A percentile compares a stretch with the other conserved stretches of the same genome.
These are phyloP conservation scores for Diplodus puntazzo DNA, from an alignment of 2,797 vertebrate species.

Conservation along the genomic window DNA sequence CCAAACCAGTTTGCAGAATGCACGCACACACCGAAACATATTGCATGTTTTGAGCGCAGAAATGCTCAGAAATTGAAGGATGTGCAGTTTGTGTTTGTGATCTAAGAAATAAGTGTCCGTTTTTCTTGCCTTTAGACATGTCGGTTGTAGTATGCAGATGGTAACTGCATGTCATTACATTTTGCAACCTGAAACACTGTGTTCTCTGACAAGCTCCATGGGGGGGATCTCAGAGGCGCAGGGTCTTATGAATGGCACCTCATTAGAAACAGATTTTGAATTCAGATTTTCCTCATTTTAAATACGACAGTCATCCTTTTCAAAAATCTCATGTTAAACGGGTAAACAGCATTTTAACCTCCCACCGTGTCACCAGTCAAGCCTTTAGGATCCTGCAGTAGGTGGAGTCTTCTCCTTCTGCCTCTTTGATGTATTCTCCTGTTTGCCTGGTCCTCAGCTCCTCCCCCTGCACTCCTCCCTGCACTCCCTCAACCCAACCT, in stretches of 20 bases:
- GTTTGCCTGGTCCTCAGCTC: slow-evolving; percentile 81
- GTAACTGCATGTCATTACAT: slow-evolving; percentile 69
- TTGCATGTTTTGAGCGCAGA: slow-evolving; percentile 63
- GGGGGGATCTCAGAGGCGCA: slow-evolving; percentile 73
- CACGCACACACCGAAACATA: slow-evolving; percentile 33
- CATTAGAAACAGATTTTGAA: slow-evolving; percentile 62
- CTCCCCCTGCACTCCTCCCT: slow-evolving; percentile 79
- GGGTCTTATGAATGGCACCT: slow-evolving; percentile 72
- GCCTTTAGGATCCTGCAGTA: slow-evolving; percentile 79
- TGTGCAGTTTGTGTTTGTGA: slow-evolving; percentile 56
- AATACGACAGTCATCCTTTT: slow-evolving; percentile 59
- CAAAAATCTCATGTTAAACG: slow-evolving; percentile 53
- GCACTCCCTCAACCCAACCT: slow-evolving; percentile 79
- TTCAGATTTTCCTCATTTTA: slow-evolving; percentile 64
- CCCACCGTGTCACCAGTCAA: slow-evolving; percentile 70
- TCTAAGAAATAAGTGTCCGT: slow-evolving; percentile 28
- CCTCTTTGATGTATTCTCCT: slow-evolving; percentile 79
- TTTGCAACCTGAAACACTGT: slow-evolving; percentile 72
- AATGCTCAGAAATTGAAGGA: slow-evolving; percentile 38
- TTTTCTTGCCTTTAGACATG: slow-evolving; percentile 60
- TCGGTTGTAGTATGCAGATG: slow-evolving; percentile 68
- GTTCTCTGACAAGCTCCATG: slow-evolving; percentile 75
- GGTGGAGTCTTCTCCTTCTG: slow-evolving; percentile 78
- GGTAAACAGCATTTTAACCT: slow-evolving; percentile 71
- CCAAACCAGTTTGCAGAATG: slow-evolving; percentile 48